Base-by-base conservation (phyloP, 2,113 vertebrate species). In the Asarcornis scutulata region DNA sequence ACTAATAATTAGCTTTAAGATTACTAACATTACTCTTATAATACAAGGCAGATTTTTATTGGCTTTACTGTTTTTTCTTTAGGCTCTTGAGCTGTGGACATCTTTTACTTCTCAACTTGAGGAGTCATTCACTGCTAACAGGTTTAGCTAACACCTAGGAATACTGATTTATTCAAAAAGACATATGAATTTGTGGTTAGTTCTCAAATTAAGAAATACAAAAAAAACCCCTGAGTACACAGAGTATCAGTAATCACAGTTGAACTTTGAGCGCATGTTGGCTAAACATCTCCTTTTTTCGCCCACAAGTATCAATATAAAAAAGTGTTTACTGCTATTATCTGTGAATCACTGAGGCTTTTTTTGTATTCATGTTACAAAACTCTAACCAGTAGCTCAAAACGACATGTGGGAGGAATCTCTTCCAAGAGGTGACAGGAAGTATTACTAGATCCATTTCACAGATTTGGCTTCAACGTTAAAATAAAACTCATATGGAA, bases 41-140 rank as follows among this genome's bases (percentile, higher is more conserved):
- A 75, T 34, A 56, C 48, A 78, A 86, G 50, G 10, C 18, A 34
- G 29, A 80, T 77, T 91, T 95, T 90, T 90, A 90, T 48, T 86
- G 31, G 46, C 40, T 83, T 88, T 93, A 46, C 67, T 86, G 75
- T 62, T 86, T 93, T 93, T 85, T 93, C 59, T 87, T 67, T 32
- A 84, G 42, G 73, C 77, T 88, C 44, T 59, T 90, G 16, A 82
- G 59, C 50, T 64, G 38, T 26, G 38, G 50, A 21, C 13, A 71
- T 18, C 42, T 72, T 74, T 38, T 58, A 46, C 68, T 86, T 53
- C 31, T 90, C 26, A 6, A 81, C 38, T 63, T 36, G 50, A 67
- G 38, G 52, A 84, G 48, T 68, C 83, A 92, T 40, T 81, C 69
- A 67, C 16, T 71, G 46, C 17, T 62, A 92, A 82, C 23, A 85